Percentiles rank a stretch among this genome's conserved stretches.
These are phyloP conservation scores for Deroptyus accipitrinus DNA, from an alignment of 2,113 vertebrate species.

Conservation along the genomic window DNA sequence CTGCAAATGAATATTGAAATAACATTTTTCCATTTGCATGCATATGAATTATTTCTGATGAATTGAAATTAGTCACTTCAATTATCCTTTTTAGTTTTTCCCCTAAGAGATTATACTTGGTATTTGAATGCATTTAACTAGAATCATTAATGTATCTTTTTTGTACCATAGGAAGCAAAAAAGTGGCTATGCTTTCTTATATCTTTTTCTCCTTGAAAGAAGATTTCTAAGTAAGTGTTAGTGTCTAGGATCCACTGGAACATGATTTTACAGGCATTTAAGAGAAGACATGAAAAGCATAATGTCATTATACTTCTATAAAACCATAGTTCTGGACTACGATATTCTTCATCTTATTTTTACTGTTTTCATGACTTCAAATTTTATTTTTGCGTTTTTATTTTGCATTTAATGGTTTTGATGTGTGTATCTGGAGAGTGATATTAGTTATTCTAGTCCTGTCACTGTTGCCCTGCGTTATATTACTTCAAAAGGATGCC, in stretches of 20 bases:
- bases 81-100: constrained; percentile 4
- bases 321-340: neutral
- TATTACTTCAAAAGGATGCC: neutral
- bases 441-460: neutral
- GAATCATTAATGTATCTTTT: neutral
- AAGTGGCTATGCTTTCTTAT: neutral
- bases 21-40: constrained; percentile 14
- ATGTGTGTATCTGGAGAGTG: neutral
- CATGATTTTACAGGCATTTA: neutral
- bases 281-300: neutral
- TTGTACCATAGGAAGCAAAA: neutral
- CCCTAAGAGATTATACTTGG: neutral
- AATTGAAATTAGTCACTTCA: constrained; percentile 23
- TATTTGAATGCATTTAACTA: neutral
- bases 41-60: neutral
- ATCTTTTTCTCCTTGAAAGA: neutral
- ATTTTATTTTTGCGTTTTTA: neutral
- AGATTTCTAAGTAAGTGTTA: neutral
- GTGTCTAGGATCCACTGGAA: neutral
- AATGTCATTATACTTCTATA: neutral
- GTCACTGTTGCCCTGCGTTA: neutral
- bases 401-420: neutral
- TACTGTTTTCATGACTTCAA: neutral
- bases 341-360: neutral
- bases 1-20: constrained; percentile 51